Conservation (phyloP, 2,888 invertebrate genomes). For the Philereme vetulata region DNA sequence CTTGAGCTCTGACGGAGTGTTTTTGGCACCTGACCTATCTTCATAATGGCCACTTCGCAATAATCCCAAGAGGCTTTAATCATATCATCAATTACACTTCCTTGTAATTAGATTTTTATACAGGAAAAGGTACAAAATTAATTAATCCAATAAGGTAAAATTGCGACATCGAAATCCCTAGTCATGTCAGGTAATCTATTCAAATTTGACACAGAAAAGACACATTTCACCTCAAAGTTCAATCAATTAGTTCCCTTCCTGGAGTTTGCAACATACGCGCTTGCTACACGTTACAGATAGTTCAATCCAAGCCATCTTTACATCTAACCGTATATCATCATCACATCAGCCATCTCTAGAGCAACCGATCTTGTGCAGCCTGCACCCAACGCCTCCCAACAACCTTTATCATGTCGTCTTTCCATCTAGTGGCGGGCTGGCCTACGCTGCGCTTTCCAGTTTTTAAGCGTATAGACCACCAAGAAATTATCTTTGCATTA, state of each 20-base stretch:
- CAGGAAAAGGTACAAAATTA: conserved; percentile 18
- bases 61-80: conserved; percentile 2
- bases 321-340: not conserved
- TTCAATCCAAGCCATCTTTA: conserved; percentile 14
- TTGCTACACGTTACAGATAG: conserved; percentile 9
- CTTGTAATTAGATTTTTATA: conserved; percentile 15
- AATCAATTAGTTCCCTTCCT: conserved; percentile 52
- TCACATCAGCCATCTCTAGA: too few relatives aligned
- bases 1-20: not conserved
- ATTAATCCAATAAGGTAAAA: conserved; percentile 28
- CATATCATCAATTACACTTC: conserved; percentile 10
- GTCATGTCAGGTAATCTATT: conserved; percentile 37
- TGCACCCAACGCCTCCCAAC: too few relatives aligned
- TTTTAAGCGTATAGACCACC: too few relatives aligned
- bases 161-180: conserved; percentile 25
- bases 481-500: too few relatives aligned
- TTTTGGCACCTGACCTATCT: conserved; percentile 5
- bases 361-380: too few relatives aligned
- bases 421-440: too few relatives aligned
- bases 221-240: conserved; percentile 45
- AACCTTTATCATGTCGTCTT: too few relatives aligned
- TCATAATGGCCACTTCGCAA: conserved; percentile 5
- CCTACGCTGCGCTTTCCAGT: too few relatives aligned
- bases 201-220: conserved; percentile 37
- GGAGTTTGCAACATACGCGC: conserved; percentile 45